Evolutionary conservation across 2,113 vertebrate species (phyloP).

Genomic region (Hypanus sabinus): DNA sequence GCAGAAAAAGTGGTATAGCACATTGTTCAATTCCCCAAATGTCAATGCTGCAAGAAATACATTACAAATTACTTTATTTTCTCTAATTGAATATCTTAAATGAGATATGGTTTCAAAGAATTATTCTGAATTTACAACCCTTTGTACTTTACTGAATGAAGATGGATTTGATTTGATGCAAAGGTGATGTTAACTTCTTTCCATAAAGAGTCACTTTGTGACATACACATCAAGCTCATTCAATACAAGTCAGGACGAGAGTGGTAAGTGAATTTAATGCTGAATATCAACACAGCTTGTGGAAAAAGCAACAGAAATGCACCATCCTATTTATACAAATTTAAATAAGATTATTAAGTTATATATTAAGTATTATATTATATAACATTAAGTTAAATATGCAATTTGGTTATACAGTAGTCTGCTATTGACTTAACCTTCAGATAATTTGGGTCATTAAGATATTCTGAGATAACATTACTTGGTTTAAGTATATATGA

Average conservation of each 20-base stretch:
- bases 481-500: not conserved
- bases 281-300: not conserved
- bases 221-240: not conserved
- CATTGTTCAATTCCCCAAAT: not conserved
- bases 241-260: not conserved
- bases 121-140: not conserved
- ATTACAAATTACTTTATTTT: not conserved
- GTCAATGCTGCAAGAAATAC: not conserved
- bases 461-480: not conserved
- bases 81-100: not conserved
- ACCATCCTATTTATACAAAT: not conserved
- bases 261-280: not conserved
- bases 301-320: not conserved
- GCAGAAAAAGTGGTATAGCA: not conserved
- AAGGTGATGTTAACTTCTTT: not conserved
- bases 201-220: not conserved
- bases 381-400: not conserved
- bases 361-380: too few relatives aligned
- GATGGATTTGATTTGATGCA: not conserved
- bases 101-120: not conserved
- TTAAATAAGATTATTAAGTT: not conserved
- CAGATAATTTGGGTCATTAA: not conserved
- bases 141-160: not conserved
- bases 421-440: not conserved
- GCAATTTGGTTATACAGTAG: not conserved